Evolutionary conservation across 2,888 invertebrate genomes (phyloP).

Genomic region (Pimpla rufipes): DNA sequence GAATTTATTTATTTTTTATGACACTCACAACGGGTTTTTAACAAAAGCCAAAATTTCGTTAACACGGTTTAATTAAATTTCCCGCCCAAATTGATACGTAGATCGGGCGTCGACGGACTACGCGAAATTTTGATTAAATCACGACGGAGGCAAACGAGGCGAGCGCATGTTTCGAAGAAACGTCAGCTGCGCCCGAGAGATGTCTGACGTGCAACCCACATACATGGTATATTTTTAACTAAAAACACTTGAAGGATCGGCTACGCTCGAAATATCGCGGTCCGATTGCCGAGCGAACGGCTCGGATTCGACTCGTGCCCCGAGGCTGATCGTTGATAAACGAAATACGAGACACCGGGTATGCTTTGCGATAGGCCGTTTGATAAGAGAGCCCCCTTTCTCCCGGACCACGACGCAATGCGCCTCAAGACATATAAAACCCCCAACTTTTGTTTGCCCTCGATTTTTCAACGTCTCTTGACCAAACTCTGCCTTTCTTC

Average conservation of each 20-base stretch:
- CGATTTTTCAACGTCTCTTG: background rate
- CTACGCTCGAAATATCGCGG: background rate
- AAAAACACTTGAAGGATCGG: constrained; percentile 9
- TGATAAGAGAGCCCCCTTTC: background rate
- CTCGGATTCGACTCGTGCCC: constrained; percentile 79
- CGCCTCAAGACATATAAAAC: constrained; percentile 5
- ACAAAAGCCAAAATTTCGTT: too few species aligned
- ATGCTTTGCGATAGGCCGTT: constrained; percentile 78
- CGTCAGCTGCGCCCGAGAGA: background rate
- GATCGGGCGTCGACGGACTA: background rate
- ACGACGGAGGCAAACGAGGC: background rate
- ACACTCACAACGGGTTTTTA: too few species aligned
- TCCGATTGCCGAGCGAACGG: constrained; percentile 56
- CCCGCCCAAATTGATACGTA: background rate
- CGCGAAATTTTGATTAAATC: background rate
- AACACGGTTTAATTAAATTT: too few species aligned
- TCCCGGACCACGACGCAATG: background rate
- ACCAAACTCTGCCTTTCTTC: background rate
- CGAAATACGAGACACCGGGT: constrained; percentile 80
- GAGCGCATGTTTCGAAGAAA: background rate
- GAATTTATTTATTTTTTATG: too few species aligned
- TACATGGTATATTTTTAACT: background rate
- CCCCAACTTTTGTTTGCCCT: background rate
- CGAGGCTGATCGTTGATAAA: constrained; percentile 79
- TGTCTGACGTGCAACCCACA: background rate